Evolutionary conservation across 2,113 vertebrate species (phyloP), one percentile per base, ranked within the genome.

Genomic region (Machaerirhynchus nigripectus): DNA sequence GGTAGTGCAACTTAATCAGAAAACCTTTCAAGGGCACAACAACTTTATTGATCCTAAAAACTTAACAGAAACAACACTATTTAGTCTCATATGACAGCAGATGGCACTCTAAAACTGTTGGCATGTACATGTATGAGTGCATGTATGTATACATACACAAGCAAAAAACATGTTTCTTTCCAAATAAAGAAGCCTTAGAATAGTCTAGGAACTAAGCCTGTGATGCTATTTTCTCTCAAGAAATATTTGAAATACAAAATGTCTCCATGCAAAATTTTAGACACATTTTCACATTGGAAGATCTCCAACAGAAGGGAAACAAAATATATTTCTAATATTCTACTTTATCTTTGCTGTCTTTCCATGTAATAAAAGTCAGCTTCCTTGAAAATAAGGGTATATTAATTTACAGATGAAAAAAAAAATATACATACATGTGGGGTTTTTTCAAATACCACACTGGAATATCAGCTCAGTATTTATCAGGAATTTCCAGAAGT

Each of bases 21-120:
- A 92, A 87, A 23, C 2, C 7, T 77, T 81, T 67, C 39, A 87
- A 89, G 33, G 37, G 6, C 9, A 44, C 26, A 59, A 40, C 9
- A 33, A 50, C 67, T 90, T 77, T 50, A 88, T 73, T 80, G 16
- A 59, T 74, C 31, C 16, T 63, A 80, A 85, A 80, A 84, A 37
- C 9, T 17, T 69, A 46, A 50, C 33, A 78, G 35, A 74, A 84
- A 69, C 28, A 59, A 28, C 13, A 77, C 3, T 83, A 2, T 70
- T 49, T 76, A 83, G 39, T 80, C 19, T 70, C 8, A 11, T 35
- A 42, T 87, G 73, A 90, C 94, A 96, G 93, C 84, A 95, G 88
- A 84, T 96, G 93, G 93, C 95, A 95, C 75, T 93, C 67, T 93
- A 33, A 59, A 95, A 59, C 90, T 90, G 44, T 92, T 84, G 64